Conservation (phyloP, 2,797 vertebrate species). For the Chloroceryle inda region DNA sequence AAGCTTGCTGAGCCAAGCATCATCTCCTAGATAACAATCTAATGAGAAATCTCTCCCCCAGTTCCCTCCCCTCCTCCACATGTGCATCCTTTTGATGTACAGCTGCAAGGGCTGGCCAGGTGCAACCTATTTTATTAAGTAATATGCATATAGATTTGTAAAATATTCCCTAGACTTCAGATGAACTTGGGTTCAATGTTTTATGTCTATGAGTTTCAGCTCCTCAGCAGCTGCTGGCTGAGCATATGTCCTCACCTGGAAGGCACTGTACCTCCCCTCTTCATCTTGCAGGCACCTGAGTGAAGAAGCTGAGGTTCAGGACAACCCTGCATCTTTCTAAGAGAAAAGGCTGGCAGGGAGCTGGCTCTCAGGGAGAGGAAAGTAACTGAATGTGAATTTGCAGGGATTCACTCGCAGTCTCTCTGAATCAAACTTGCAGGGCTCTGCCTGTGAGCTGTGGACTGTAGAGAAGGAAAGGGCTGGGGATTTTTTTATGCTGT, state of each 20-base stretch:
- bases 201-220: not conserved
- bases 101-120: constrained; percentile 43
- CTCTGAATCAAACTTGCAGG: not conserved
- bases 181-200: not conserved
- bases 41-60: not conserved
- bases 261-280: not conserved
- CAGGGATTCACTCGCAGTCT: not conserved
- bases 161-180: not conserved
- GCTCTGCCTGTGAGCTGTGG: not conserved
- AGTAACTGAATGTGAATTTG: not conserved
- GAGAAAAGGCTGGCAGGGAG: not conserved
- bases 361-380: not conserved
- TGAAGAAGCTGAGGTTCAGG: not conserved
- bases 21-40: constrained; percentile 49
- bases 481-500: not conserved
- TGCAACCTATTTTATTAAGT: constrained; percentile 21
- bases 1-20: constrained; percentile 33
- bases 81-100: constrained; percentile 29
- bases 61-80: not conserved
- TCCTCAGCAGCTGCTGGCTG: not conserved
- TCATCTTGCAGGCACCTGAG: not conserved
- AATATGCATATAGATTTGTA: not conserved
- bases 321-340: not conserved
- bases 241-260: not conserved
- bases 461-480: not conserved